Evolutionary conservation across 2,797 vertebrate species (phyloP).

Genomic region (Xiphorhynchus erythropygius): DNA sequence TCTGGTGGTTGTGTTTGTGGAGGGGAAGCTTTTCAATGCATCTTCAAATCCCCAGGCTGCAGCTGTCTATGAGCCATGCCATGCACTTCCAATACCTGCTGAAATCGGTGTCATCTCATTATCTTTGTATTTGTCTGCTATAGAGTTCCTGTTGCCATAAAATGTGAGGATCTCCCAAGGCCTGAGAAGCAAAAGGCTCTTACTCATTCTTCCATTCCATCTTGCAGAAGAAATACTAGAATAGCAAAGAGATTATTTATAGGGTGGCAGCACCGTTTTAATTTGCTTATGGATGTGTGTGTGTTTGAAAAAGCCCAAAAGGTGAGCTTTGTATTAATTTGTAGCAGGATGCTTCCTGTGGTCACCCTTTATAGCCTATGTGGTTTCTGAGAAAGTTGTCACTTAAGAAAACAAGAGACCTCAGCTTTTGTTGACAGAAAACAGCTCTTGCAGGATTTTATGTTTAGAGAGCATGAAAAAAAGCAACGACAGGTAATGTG

Average conservation of each 20-base stretch:
- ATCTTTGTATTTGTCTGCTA: not conserved
- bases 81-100: not conserved
- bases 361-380: not conserved
- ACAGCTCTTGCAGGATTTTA: not conserved
- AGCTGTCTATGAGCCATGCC: not conserved
- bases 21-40: not conserved
- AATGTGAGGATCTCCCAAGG: not conserved
- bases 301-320: not conserved
- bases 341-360: not conserved
- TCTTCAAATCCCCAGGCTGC: not conserved
- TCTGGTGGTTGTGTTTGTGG: not conserved
- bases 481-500: not conserved
- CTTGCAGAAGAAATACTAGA: not conserved
- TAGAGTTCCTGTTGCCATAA: not conserved
- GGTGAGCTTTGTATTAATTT: not conserved
- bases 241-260: not conserved
- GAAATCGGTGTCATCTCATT: not conserved
- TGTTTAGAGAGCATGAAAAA: not conserved
- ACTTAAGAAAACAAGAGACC: not conserved
- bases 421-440: constrained; percentile 14
- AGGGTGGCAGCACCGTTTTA: not conserved
- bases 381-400: not conserved
- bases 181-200: not conserved
- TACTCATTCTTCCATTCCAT: not conserved
- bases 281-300: not conserved